Percentiles rank a stretch among this genome's conserved stretches.
These are phyloP conservation scores for Orbicella faveolata DNA, from an alignment of 64 coral and sea anemone species.

Conservation along the genomic window DNA sequence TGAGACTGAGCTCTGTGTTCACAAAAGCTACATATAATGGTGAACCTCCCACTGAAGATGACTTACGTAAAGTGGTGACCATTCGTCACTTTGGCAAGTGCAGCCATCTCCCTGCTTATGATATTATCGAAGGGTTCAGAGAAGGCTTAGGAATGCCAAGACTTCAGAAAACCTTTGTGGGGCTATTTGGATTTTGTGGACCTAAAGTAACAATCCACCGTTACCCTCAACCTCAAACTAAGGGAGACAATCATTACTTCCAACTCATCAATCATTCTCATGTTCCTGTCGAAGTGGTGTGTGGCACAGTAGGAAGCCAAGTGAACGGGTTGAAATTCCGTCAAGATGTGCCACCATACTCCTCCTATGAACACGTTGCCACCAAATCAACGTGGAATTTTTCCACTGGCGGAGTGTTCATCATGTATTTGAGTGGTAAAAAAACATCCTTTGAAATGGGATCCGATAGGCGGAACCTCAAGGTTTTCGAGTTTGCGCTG, in stretches of 20 bases:
- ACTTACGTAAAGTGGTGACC: not conserved
- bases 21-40: not conserved
- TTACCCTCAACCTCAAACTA: conserved; percentile 43
- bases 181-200: not conserved
- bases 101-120: not conserved
- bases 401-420: conserved; percentile 36
- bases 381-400: conserved; percentile 19
- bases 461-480: not conserved
- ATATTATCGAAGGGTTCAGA: conserved; percentile 10
- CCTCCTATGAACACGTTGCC: conserved; percentile 39
- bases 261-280: conserved; percentile 35
- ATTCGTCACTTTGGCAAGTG: not conserved
- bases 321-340: conserved; percentile 14
- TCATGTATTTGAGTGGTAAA: not conserved
- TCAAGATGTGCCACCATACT: conserved; percentile 2
- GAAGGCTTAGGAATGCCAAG: conserved; percentile 24
- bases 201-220: not conserved
- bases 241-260: conserved; percentile 43
- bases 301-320: not conserved
- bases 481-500: conserved; percentile 46
- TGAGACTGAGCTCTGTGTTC: not conserved
- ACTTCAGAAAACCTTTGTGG: not conserved
- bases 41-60: not conserved
- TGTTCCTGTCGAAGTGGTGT: conserved; percentile 23
- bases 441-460: conserved; percentile 4